Percentiles rank a stretch among this genome's conserved stretches.
Evolutionary conservation across 2,888 invertebrate species (phyloP).

Genomic region (Amorpha juglandis): DNA sequence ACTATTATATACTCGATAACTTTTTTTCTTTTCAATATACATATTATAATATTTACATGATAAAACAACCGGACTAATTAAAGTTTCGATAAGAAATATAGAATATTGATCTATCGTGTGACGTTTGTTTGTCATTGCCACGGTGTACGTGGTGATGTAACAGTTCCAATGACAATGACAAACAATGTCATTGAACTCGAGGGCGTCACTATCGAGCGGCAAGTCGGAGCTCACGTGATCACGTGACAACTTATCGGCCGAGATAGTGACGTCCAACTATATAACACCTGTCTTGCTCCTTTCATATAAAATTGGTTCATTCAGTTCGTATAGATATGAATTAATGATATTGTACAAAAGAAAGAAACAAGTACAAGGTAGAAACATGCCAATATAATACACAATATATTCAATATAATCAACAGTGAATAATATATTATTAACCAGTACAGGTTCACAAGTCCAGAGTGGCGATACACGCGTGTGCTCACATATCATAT

Average conservation of each 20-base stretch:
- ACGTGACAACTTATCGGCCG: slow-evolving; percentile 6
- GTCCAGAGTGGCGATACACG: slow-evolving; percentile 41
- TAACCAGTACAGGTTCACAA: slow-evolving; percentile 60
- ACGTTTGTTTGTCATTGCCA: slow-evolving; percentile 34
- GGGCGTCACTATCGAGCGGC: slow-evolving; percentile 7
- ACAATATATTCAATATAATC: slow-evolving; percentile 45
- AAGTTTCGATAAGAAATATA: slow-evolving; percentile 44
- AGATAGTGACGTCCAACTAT: background rate
- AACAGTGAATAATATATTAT: slow-evolving; percentile 35
- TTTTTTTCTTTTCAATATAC: slow-evolving; percentile 61
- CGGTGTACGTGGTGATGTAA: slow-evolving; percentile 20
- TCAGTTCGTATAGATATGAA: slow-evolving; percentile 23
- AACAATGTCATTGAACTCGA: slow-evolving; percentile 29
- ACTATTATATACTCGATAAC: slow-evolving; percentile 71
- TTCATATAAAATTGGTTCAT: slow-evolving; percentile 28
- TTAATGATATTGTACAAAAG: slow-evolving; percentile 34
- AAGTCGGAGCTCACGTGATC: background rate
- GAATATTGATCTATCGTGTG: slow-evolving; percentile 36
- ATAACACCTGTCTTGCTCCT: slow-evolving; percentile 38
- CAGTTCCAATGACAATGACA: slow-evolving; percentile 33
- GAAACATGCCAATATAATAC: slow-evolving; percentile 40
- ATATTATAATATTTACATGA: slow-evolving; percentile 71
- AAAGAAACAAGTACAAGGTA: slow-evolving; percentile 51
- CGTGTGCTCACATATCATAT: slow-evolving; percentile 27
- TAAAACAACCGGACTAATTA: slow-evolving; percentile 58